Evolutionary conservation across 2,888 invertebrate genomes (phyloP).

Genomic region (Pseudococcus viburni): DNA sequence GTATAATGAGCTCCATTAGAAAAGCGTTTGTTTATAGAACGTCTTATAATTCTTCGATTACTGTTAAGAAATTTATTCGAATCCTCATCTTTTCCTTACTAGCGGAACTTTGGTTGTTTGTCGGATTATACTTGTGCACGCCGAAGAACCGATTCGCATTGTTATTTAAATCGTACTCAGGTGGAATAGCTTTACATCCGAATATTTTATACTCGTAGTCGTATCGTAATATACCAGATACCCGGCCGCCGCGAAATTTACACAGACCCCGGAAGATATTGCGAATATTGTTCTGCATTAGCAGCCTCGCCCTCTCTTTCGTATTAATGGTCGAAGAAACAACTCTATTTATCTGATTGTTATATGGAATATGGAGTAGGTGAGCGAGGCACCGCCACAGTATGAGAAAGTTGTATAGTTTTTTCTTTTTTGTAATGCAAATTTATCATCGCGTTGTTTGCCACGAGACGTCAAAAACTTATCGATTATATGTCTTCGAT

Average conservation of each 20-base stretch:
- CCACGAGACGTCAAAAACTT: constrained; percentile 26
- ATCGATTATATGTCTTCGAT: constrained; percentile 34
- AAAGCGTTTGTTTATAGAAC: constrained; percentile 10
- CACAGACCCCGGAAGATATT: constrained; percentile 23
- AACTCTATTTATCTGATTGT: constrained; percentile 37
- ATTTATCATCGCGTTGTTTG: constrained; percentile 10
- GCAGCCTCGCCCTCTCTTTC: background rate
- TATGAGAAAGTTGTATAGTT: constrained; percentile 15
- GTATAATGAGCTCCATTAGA: constrained; percentile 11
- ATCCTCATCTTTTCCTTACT: constrained; percentile 27
- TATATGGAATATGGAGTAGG: background rate
- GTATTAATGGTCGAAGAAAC: constrained; percentile 28
- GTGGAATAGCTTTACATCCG: constrained; percentile 18
- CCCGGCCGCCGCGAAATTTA: background rate
- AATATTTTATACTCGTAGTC: background rate
- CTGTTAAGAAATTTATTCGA: constrained; percentile 24
- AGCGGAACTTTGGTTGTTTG: constrained; percentile 43
- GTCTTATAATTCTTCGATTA: constrained; percentile 33
- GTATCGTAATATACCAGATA: background rate
- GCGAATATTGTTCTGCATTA: constrained; percentile 28
- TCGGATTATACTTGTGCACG: constrained; percentile 20
- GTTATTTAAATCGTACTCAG: constrained; percentile 43
- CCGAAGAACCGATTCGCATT: constrained; percentile 26
- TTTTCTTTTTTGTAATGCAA: constrained; percentile 35
- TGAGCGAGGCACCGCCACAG: background rate